Conservation (phyloP, 2,113 vertebrate genomes). For the Aegypius monachus region DNA sequence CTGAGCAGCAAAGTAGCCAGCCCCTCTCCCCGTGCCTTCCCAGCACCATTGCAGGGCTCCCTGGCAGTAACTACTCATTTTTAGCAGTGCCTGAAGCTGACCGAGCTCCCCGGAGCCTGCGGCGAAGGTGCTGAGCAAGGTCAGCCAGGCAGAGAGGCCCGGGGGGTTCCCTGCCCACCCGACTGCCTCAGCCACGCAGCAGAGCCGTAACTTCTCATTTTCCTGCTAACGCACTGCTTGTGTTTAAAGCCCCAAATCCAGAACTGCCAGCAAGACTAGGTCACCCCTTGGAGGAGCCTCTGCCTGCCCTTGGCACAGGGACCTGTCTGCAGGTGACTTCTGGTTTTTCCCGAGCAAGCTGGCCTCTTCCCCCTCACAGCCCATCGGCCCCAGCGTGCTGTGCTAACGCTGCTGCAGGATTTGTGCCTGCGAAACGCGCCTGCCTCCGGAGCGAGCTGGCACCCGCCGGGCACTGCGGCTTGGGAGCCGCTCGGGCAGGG, state of each 20-base stretch:
- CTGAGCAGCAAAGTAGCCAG: neutral
- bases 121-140: neutral
- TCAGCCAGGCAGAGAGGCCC: neutral
- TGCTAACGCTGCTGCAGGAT: neutral
- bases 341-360: neutral
- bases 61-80: neutral
- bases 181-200: neutral
- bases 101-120: accelerated
- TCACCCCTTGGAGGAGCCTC: neutral
- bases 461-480: accelerated
- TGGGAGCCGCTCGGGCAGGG: neutral
- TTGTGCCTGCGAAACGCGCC: accelerated
- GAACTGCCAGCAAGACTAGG: neutral
- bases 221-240: accelerated
- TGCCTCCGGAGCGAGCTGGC: neutral
- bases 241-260: neutral
- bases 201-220: neutral
- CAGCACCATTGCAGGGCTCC: neutral
- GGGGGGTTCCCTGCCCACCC: neutral
- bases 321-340: accelerated
- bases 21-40: accelerated
- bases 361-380: too few species aligned
- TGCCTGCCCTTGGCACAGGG: neutral
- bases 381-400: accelerated
- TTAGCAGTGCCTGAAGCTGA: neutral